Evolutionary conservation across 2,888 invertebrate species (phyloP), one percentile per base, ranked within the genome.

Genomic region (Metallyticus violacea): DNA sequence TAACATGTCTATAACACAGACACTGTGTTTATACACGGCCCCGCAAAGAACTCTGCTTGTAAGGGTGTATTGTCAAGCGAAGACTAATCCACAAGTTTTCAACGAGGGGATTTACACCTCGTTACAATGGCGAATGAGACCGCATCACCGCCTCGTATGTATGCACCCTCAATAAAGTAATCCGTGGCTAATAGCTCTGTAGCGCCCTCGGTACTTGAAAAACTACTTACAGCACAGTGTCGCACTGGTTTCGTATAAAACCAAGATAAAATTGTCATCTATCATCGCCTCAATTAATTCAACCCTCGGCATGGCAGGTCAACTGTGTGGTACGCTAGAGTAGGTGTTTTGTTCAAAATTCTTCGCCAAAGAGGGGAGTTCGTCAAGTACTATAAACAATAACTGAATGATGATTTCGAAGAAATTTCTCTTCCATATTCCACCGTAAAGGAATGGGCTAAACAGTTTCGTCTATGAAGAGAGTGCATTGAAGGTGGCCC

Each of bases 81-180:
- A 62, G 76, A 25, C 83, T 83, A 83, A 83, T 83, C 83, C 83
- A 7, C 22, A 28, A 83, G 83, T 83, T 83, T 83, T 83, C 81
- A 81, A 81, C 81, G 77, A 25, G 27, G 83, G 77, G 83, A 83
- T 83, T 83, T 83, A 83, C 83, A 83, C 83, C 83, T 83, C 83
- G n/a, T 26, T 26, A 83, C 83, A 83, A 83, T 83, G 26, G 27
- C 40, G n/a, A 62, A 26, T 81, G 25, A 40, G 82, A 82, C 82
- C 82, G 76, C 82, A 82, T 83, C 77, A 29, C 77, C 83, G 77
- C 83, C 28, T 79, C 30, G 81, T 30, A 30, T 28, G 30, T 81
- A 29, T 81, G 25, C 81, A 81, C 81, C 81, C 30, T 77, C 80
- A 80, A 81, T 85, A 25, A 29, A 81, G 85, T 81, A 85, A 85